Conservation (phyloP, 2,888 invertebrate genomes). For the Hirudinaria manillensis region DNA sequence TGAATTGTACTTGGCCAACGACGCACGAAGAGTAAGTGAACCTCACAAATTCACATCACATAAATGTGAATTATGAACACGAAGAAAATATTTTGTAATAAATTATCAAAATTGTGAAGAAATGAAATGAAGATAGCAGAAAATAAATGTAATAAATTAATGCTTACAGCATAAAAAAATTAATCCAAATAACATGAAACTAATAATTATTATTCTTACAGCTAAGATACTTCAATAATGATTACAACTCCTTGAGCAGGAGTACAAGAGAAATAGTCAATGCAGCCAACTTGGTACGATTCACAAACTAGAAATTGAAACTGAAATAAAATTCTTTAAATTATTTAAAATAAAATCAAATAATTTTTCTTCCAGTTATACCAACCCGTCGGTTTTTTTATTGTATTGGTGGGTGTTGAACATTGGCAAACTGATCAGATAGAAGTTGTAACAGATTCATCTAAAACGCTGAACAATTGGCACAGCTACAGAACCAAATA, state of each 20-base stretch:
- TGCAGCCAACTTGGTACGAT: slow-evolving; percentile 14
- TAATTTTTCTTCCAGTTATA: slow-evolving; percentile 1
- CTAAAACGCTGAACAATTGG: neutral
- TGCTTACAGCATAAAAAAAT: neutral
- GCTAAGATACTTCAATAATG: slow-evolving; percentile 3
- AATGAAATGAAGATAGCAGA: too few relatives aligned
- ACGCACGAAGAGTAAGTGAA: neutral
- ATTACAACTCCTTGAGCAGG: neutral
- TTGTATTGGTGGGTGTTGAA: slow-evolving; percentile 25
- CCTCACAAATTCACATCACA: neutral
- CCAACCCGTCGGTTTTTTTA: slow-evolving; percentile 19
- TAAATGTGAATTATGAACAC: too few relatives aligned
- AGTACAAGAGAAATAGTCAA: slow-evolving; percentile 27
- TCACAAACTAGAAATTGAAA: neutral
- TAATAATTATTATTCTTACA: neutral
- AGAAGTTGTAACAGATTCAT: neutral
- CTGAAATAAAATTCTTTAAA: neutral
- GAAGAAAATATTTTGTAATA: too few relatives aligned
- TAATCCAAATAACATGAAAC: neutral
- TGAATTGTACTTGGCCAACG: neutral
- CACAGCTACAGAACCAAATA: neutral
- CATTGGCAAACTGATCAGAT: slow-evolving; percentile 13
- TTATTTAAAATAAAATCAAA: neutral
- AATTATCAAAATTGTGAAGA: too few relatives aligned
- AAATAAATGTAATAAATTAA: too few relatives aligned